Conservation (phyloP, 2,888 invertebrate genomes). For the Sphinx pinastri region DNA sequence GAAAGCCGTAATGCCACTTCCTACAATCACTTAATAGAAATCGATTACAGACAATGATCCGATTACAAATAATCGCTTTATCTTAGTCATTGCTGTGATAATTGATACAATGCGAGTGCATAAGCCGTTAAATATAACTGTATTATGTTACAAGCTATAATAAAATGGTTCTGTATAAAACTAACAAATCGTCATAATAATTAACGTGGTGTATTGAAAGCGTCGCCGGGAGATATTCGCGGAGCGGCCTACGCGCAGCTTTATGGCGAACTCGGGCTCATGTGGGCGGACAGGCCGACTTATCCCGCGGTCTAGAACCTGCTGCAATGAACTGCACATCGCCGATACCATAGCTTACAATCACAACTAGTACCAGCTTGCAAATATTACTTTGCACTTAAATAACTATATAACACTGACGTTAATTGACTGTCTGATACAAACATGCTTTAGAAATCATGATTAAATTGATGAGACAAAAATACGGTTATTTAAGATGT, state of each 20-base stretch:
- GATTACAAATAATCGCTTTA: neutral
- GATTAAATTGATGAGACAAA: neutral
- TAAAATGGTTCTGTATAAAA: constrained; percentile 4
- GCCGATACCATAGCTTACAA: constrained; percentile 24
- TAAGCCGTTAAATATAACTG: neutral
- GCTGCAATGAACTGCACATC: constrained; percentile 50
- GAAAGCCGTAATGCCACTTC: neutral
- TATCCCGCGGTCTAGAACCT: constrained; percentile 53
- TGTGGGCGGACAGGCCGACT: constrained; percentile 66
- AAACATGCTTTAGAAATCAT: neutral
- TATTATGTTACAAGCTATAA: neutral
- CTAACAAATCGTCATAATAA: constrained; percentile 26
- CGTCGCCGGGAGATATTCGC: constrained; percentile 43
- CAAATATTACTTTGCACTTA: neutral
- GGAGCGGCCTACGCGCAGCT: constrained; percentile 46
- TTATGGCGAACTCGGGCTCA: constrained; percentile 40
- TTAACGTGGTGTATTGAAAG: constrained; percentile 39
- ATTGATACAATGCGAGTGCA: neutral
- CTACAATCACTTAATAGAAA: neutral
- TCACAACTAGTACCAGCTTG: constrained; percentile 27
- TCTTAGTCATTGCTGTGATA: neutral
- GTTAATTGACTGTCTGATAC: neutral
- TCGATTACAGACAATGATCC: no score
- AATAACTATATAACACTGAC: neutral
- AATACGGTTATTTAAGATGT: neutral